A percentile compares a stretch with the other conserved stretches of the same genome.
Conservation (phyloP, 2,113 vertebrate species). For the Coturnix japonica region DNA sequence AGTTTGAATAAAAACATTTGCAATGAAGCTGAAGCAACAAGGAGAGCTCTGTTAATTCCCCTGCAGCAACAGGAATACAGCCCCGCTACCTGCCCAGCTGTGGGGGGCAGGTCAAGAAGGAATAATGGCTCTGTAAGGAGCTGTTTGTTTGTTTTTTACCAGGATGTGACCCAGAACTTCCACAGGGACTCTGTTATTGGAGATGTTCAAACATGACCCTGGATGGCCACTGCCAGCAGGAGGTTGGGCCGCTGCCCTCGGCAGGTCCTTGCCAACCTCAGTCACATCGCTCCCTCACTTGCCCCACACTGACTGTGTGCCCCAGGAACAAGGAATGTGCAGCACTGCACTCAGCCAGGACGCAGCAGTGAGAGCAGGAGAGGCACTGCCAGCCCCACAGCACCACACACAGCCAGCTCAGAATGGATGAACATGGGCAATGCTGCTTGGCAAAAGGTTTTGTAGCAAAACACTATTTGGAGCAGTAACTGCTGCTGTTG, state of each 20-base stretch:
- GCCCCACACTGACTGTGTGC: neutral
- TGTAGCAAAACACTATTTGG: neutral
- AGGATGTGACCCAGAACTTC: neutral
- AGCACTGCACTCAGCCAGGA: neutral
- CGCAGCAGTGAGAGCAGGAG: rapidly evolving
- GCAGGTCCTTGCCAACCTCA: neutral
- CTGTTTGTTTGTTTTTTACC: neutral
- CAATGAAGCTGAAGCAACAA: neutral
- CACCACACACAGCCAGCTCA: neutral
- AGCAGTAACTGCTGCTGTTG: neutral
- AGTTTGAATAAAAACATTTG: neutral
- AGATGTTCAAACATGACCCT: neutral
- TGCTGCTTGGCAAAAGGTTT: neutral
- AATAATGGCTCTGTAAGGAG: neutral
- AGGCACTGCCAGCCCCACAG: neutral
- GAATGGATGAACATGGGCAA: neutral
- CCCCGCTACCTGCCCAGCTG: neutral
- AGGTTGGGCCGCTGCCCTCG: neutral
- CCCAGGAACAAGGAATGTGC: neutral
- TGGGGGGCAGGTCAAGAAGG: neutral
- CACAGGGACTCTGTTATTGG: neutral
- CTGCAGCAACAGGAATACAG: rapidly evolving
- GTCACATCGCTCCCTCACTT: neutral
- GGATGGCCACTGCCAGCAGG: neutral
- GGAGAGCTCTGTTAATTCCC: neutral